Percentiles rank a stretch among this genome's conserved stretches.
Conservation (phyloP, 2,113 vertebrate genomes). For the Chlamydotis undulata region DNA sequence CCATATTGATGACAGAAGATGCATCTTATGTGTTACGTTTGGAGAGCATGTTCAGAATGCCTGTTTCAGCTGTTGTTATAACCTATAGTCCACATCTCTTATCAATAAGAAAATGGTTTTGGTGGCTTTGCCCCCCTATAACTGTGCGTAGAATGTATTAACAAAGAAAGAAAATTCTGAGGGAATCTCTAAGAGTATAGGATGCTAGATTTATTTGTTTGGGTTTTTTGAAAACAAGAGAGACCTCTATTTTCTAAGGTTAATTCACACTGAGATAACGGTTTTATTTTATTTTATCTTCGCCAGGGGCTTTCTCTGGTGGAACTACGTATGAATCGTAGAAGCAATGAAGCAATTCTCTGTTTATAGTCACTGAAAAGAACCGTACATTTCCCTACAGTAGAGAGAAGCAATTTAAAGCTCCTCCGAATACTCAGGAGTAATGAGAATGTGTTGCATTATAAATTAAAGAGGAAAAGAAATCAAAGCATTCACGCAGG, state of each 20-base stretch:
- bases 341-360: conserved; percentile 34
- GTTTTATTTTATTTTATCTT: conserved; percentile 37
- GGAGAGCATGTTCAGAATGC: not conserved
- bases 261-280: conserved; percentile 24
- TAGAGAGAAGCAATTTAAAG: conserved; percentile 13
- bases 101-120: not conserved
- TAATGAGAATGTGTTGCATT: not conserved
- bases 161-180: not conserved
- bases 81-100: not conserved
- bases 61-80: not conserved
- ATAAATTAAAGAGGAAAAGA: conserved; percentile 50
- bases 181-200: not conserved
- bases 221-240: not conserved
- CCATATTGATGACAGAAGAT: not conserved
- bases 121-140: not conserved
- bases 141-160: not conserved
- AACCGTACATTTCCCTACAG: conserved; percentile 21
- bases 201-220: conserved; percentile 2
- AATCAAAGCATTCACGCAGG: not conserved
- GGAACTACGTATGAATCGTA: conserved; percentile 20
- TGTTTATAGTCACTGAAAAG: conserved; percentile 21
- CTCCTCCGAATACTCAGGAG: conserved; percentile 29
- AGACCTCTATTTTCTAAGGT: conserved; percentile 29
- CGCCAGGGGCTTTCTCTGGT: not conserved
- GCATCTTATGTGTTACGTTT: not conserved